These are phyloP conservation scores for Drosophila neotestacea DNA, from an alignment of 2,888 invertebrate genomes.

Conservation along the genomic window DNA sequence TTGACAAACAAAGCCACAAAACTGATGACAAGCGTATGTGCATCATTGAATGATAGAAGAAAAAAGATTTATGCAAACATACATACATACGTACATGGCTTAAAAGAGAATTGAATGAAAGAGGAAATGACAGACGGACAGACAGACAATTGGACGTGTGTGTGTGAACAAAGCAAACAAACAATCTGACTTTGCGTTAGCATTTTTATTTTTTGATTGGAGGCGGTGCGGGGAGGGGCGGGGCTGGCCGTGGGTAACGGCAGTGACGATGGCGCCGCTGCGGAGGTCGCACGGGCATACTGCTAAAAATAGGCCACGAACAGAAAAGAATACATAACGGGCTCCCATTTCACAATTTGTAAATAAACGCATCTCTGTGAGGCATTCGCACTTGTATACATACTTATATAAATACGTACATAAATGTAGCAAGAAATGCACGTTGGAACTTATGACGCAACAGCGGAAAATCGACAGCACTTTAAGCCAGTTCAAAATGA, in stretches of 20 bases:
- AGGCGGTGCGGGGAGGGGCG: constrained; percentile 9
- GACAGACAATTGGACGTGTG: constrained; percentile 44
- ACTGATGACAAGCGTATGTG: constrained; percentile 30
- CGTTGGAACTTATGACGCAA: constrained; percentile 62
- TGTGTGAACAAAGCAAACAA: constrained; percentile 46
- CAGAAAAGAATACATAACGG: constrained; percentile 50
- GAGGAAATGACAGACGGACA: constrained; percentile 53
- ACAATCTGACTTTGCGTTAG: constrained; percentile 42
- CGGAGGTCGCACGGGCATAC: constrained; percentile 55
- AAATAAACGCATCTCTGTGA: constrained; percentile 44
- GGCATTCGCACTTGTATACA: constrained; percentile 25
- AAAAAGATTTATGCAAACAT: constrained; percentile 7
- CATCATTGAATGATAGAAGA: constrained; percentile 46
- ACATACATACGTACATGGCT: constrained; percentile 21
- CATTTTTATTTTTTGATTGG: constrained; percentile 43
- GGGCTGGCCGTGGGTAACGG: constrained; percentile 16
- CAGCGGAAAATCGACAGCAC: constrained; percentile 57
- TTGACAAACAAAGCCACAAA: constrained; percentile 43
- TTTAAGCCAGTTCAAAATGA: constrained; percentile 12
- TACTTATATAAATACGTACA: background rate
- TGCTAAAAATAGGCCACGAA: constrained; percentile 77
- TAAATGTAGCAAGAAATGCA: constrained; percentile 25
- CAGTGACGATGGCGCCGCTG: constrained; percentile 42
- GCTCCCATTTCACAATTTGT: constrained; percentile 56
- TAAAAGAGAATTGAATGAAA: constrained; percentile 45